phyloP scores from a whole-genome alignment of 2,113 vertebrate species.

The Oryzias melastigma region DNA sequence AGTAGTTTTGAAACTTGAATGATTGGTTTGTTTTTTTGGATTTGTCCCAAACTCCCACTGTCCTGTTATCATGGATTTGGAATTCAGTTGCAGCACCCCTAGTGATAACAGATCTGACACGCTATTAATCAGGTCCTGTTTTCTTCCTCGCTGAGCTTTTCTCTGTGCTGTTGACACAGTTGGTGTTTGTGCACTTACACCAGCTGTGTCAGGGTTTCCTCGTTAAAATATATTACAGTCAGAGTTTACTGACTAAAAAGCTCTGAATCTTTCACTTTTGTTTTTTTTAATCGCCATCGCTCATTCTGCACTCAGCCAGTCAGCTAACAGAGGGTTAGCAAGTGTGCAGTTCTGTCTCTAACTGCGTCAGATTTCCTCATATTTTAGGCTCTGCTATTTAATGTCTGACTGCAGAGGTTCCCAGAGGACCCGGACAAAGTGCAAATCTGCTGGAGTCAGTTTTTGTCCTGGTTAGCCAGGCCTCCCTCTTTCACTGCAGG shows the following conservation, averaged over 20 bases:
- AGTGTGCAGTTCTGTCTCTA: neutral
- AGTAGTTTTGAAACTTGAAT: too few species aligned
- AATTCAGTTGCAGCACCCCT: slow-evolving; percentile 36
- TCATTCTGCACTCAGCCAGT: neutral
- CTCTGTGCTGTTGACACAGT: slow-evolving; percentile 68
- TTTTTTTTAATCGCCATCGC: too few species aligned
- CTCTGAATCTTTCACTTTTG: too few species aligned
- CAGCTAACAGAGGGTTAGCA: neutral
- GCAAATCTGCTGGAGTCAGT: slow-evolving; percentile 35
- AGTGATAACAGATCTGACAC: slow-evolving; percentile 44
- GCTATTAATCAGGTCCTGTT: slow-evolving; percentile 30
- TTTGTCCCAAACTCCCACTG: slow-evolving; percentile 12
- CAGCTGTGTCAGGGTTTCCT: too few species aligned
- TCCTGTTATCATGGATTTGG: slow-evolving; percentile 36
- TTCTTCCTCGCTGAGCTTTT: slow-evolving; percentile 16
- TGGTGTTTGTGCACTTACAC: slow-evolving; percentile 64
- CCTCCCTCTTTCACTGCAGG: slow-evolving; percentile 1
- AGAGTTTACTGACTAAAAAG: too few species aligned
- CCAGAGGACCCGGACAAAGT: slow-evolving; percentile 14
- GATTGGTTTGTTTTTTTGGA: slow-evolving; percentile 24
- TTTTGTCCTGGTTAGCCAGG: slow-evolving; percentile 55
- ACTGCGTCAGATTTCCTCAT: neutral
- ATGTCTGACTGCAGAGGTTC: neutral
- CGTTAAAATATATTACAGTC: too few species aligned
- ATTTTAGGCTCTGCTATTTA: slow-evolving; percentile 8